Conservation (phyloP, 2,113 vertebrate genomes). For the Ahaetulla prasina region DNA sequence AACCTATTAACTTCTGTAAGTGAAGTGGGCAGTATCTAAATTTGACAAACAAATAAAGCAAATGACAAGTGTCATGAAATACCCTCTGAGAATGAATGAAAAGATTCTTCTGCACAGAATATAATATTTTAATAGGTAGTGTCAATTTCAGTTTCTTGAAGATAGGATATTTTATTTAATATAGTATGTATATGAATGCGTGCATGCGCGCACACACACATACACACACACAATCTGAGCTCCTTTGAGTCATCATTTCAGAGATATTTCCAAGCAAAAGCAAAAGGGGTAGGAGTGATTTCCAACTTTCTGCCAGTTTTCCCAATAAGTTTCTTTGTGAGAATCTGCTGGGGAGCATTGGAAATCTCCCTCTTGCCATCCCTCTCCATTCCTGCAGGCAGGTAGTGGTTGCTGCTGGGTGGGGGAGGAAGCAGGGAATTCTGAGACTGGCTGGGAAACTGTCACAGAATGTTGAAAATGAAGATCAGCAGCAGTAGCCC, state of each 20-base stretch:
- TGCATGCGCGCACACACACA: not conserved
- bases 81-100: slow-evolving; percentile 3
- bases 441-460: not conserved
- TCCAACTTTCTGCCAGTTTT: not conserved
- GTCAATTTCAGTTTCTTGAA: slow-evolving; percentile 4
- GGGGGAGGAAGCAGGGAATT: not conserved
- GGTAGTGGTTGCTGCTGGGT: not conserved
- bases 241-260: not conserved
- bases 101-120: not conserved
- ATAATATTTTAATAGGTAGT: not conserved
- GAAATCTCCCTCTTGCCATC: not conserved
- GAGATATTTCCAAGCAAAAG: not conserved
- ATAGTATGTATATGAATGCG: not conserved
- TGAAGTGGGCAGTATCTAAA: not conserved
- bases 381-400: not conserved
- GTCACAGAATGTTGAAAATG: not conserved
- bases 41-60: not conserved
- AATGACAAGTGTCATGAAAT: not conserved
- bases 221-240: not conserved
- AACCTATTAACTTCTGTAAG: not conserved
- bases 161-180: not conserved
- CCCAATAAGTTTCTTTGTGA: not conserved
- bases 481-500: not conserved
- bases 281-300: not conserved
- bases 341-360: not conserved